Conservation (phyloP, 2,797 vertebrate genomes). For the Prunella strophiata region DNA sequence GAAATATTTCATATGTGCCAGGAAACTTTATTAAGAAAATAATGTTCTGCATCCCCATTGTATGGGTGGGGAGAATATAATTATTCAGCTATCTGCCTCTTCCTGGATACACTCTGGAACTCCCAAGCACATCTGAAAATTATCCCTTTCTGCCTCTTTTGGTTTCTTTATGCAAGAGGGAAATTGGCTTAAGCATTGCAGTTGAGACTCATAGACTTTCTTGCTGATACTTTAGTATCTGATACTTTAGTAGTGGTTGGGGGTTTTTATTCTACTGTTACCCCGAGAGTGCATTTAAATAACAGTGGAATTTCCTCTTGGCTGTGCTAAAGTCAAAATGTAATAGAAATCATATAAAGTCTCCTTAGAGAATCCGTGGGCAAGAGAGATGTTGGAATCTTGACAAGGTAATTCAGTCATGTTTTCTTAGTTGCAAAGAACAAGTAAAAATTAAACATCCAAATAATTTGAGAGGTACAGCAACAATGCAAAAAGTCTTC, state of each 20-base stretch:
- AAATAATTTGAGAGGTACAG: neutral
- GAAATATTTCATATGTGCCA: neutral
- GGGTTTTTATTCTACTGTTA: conserved; percentile 10
- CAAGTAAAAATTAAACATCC: neutral
- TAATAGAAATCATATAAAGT: conserved; percentile 16
- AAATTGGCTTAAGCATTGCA: neutral
- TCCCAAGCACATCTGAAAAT: neutral
- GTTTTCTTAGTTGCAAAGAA: conserved; percentile 17
- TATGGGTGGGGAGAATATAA: neutral
- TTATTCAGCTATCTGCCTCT: neutral
- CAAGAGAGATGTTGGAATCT: neutral
- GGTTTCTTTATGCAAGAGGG: neutral
- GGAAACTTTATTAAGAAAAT: neutral
- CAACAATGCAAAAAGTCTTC: neutral
- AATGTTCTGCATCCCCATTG: neutral
- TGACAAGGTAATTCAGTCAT: neutral
- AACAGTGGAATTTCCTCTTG: conserved; percentile 51
- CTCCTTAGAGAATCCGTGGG: conserved; percentile 28
- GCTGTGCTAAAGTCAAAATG: conserved; percentile 24
- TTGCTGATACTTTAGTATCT: conserved; percentile 1
- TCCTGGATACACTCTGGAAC: neutral
- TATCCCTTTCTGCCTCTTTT: neutral
- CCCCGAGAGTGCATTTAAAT: conserved; percentile 19
- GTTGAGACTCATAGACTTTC: neutral
- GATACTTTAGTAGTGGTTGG: neutral